Percentiles rank a stretch among this genome's conserved stretches.
Evolutionary conservation across 2,888 invertebrate species (phyloP).

Genomic region (Phengaris arion): DNA sequence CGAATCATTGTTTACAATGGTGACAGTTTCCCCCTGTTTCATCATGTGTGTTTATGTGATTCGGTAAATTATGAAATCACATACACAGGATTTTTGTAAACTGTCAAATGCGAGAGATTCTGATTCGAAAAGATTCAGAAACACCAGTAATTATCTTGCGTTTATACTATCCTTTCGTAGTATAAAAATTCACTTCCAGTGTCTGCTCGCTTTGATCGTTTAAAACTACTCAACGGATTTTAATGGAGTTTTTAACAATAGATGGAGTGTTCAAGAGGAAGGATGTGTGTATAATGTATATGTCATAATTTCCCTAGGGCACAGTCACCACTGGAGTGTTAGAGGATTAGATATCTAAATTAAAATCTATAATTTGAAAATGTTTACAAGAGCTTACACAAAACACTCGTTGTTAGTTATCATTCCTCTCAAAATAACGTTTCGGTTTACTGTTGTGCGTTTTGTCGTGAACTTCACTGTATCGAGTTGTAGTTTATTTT

Average conservation of each 20-base stretch:
- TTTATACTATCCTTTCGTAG: neutral
- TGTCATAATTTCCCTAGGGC: slow-evolving; percentile 56
- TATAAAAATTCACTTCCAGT: too few relatives aligned
- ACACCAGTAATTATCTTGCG: neutral
- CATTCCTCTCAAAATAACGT: neutral
- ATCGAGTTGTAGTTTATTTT: too few relatives aligned
- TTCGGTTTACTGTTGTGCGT: neutral
- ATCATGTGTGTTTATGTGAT: neutral
- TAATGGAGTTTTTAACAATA: too few relatives aligned
- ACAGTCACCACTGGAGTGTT: slow-evolving; percentile 44
- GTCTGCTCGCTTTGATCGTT: neutral
- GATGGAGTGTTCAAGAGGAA: too few relatives aligned
- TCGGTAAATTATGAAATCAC: neutral
- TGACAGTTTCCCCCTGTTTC: neutral
- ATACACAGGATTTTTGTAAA: neutral
- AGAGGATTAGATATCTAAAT: slow-evolving; percentile 52
- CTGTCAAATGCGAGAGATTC: neutral
- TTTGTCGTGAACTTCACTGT: too few relatives aligned
- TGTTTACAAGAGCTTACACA: slow-evolving; percentile 1
- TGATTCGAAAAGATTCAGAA: neutral
- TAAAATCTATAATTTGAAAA: slow-evolving; percentile 53
- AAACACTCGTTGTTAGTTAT: neutral
- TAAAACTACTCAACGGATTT: too few relatives aligned
- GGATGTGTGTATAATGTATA: neutral
- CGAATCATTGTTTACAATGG: neutral